phyloP scores from a whole-genome alignment of 2,888 invertebrate species.

The Athalia circularis region DNA sequence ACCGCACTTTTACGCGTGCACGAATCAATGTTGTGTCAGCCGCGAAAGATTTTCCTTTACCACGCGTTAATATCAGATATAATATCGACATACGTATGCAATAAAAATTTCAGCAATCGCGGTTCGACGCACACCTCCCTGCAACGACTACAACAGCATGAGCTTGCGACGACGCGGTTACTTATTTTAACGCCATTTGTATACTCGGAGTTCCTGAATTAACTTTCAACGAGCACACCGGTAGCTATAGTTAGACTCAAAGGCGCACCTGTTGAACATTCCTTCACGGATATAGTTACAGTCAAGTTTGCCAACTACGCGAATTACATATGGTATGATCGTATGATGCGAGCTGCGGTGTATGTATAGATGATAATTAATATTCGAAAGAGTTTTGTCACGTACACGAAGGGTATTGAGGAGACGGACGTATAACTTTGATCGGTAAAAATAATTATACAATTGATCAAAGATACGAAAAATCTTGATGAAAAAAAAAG shows the following conservation, averaged over 20 bases:
- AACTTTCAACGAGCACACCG: conserved; percentile 34
- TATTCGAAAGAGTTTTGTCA: neutral
- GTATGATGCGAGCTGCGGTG: conserved; percentile 54
- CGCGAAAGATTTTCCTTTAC: neutral
- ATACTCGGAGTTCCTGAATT: conserved; percentile 37
- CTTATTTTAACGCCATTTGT: conserved; percentile 39
- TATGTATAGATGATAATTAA: neutral
- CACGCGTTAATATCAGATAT: neutral
- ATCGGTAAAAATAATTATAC: no score
- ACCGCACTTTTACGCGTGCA: neutral
- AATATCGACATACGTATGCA: neutral
- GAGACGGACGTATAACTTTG: no score
- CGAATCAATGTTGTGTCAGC: conserved; percentile 30
- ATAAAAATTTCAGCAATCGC: neutral
- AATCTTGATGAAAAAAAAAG: no score
- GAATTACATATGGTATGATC: conserved; percentile 59
- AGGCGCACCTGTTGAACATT: conserved; percentile 72
- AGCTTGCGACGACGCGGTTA: conserved; percentile 10
- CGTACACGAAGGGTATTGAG: neutral
- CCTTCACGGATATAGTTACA: conserved; percentile 55
- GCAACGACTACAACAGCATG: neutral
- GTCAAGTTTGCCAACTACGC: conserved; percentile 39
- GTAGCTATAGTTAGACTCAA: conserved; percentile 32
- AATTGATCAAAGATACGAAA: no score
- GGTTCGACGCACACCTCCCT: neutral